Conservation (phyloP, 2,888 invertebrate species). For the Cephonodes hylas region DNA sequence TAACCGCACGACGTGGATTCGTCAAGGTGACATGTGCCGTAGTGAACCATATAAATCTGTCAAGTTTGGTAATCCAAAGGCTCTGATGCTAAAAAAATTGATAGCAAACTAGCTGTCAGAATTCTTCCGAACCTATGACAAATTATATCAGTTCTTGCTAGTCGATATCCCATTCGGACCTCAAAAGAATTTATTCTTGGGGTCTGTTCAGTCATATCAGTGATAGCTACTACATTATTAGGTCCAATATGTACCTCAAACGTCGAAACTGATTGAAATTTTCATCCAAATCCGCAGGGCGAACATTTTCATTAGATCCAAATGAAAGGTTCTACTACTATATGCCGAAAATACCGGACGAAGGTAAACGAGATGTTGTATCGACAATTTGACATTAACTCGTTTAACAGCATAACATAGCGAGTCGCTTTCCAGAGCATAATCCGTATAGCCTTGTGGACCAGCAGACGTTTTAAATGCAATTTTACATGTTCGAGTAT, state of each 20-base stretch:
- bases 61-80: too few species aligned
- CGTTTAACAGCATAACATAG: slow-evolving; percentile 74
- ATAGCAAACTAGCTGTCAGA: too few species aligned
- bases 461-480: slow-evolving; percentile 52
- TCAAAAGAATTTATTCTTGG: too few species aligned
- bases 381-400: slow-evolving; percentile 66
- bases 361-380: slow-evolving; percentile 69
- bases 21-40: too few species aligned
- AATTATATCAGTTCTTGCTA: too few species aligned
- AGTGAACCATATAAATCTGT: too few species aligned
- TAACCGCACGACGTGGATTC: too few species aligned
- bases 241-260: not conserved
- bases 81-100: too few species aligned
- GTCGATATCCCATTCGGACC: too few species aligned
- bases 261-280: slow-evolving; percentile 9
- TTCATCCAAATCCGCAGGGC: slow-evolving; percentile 66
- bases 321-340: slow-evolving; percentile 72
- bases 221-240: not conserved
- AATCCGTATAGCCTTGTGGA: slow-evolving; percentile 55
- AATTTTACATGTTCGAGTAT: slow-evolving; percentile 53
- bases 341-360: slow-evolving; percentile 73
- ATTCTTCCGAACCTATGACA: too few species aligned
- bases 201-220: not conserved
- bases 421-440: slow-evolving; percentile 73
- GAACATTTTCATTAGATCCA: slow-evolving; percentile 75